Evolutionary conservation across 1,140 invertebrate genomes (phyloP).

Genomic region (Drosophila santomea): DNA sequence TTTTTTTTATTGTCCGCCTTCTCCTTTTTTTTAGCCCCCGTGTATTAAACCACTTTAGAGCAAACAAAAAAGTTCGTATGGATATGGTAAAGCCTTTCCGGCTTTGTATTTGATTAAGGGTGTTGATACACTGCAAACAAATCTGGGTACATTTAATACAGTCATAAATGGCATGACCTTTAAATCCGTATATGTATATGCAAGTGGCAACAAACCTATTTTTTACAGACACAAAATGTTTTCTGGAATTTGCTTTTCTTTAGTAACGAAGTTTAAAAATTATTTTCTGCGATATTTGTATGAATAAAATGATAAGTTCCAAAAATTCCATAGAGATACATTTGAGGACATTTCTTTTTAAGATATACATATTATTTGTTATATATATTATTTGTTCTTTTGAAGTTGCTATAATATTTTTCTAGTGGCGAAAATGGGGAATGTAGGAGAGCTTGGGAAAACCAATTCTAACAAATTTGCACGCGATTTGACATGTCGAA

Average conservation of each 20-base stretch:
- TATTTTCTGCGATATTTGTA: too few relatives aligned
- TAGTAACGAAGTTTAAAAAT: too few relatives aligned
- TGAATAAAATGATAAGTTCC: too few relatives aligned
- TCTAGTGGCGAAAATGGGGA: neutral
- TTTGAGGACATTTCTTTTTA: too few relatives aligned
- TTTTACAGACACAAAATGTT: too few relatives aligned
- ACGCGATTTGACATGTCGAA: conserved; percentile 73
- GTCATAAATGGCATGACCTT: too few relatives aligned
- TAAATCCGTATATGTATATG: too few relatives aligned
- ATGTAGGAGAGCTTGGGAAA: conserved; percentile 21
- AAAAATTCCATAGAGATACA: too few relatives aligned
- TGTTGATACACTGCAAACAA: conserved; percentile 5
- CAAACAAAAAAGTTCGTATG: conserved; percentile 39
- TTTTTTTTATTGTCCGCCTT: conserved; percentile 25
- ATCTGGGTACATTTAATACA: neutral
- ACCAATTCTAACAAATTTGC: conserved; percentile 63
- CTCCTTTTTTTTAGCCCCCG: conserved; percentile 11
- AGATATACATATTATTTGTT: too few relatives aligned
- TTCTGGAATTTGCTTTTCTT: too few relatives aligned
- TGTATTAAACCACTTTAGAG: conserved; percentile 40
- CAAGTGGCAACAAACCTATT: too few relatives aligned
- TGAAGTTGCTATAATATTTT: neutral
- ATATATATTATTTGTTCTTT: too few relatives aligned
- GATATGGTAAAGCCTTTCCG: conserved; percentile 36
- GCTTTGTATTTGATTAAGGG: conserved; percentile 36